Evolutionary conservation across 2,797 vertebrate genomes (phyloP), one percentile per base, ranked within the genome.

Genomic region (Bryconaethiops microstoma): DNA sequence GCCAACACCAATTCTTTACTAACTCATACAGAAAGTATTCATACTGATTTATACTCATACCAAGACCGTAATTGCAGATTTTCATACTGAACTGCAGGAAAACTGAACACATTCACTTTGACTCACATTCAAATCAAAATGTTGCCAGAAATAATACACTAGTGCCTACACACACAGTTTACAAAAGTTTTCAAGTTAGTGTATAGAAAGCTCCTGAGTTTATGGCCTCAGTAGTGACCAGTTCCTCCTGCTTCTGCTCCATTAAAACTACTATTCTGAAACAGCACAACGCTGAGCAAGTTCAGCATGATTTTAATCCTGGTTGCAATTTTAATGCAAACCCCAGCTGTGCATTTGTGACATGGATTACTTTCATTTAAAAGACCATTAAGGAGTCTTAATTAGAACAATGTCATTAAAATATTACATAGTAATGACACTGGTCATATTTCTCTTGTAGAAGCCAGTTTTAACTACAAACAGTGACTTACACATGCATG

Each of bases 191-290:
- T 97, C 39, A 97, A 1, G 96, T 96, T 88, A 97, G 90, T 0
- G 96, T 97, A 91, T 97, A 97, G 77, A 96, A 95, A 0, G 96
- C 96, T 0, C 96, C 96, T 0, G 96, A 96, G 69, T 97, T 95
- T 0, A 96, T 88, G 73, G 94, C 80, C 84, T 97, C 96, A 0
- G 96, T 96, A 75, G 96, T 97, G 79, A 96, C 96, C 81, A 97
- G 86, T 81, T 97, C 95, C 79, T 96, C 96, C 89, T 96, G 95
- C 78, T 96, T 93, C 84, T 95, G 81, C 79, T 97, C 96, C 96
- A 97, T 96, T 78, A 97, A 89, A 68, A 96, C 96, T 0, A 96
- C 95, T 86, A 97, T 86, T 87, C 96, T 97, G 86, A 8, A 74
- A 6, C 2, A 65, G 16, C 9, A 64, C 17, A 62, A 42, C 10